Evolutionary conservation across 2,888 invertebrate species (phyloP), one percentile per base, ranked within the genome.

Genomic region (Reticulitermes lucifugus): DNA sequence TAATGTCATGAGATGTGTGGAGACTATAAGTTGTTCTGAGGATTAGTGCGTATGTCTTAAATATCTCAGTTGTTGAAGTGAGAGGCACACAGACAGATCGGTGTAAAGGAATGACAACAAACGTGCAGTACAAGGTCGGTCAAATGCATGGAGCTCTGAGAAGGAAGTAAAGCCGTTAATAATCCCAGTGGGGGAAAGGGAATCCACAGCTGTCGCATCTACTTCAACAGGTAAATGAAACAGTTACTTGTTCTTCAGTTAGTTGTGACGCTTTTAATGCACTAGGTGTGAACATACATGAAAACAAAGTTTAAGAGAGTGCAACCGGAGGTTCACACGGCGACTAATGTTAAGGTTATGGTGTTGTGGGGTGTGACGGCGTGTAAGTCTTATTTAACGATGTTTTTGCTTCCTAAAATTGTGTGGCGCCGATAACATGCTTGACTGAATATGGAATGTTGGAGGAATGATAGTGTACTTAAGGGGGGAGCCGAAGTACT

Each of bases 91-190:
- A 41, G 12, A 6, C 2, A 29, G 71, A 71, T 71, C 35, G 9
- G 35, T 71, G 25, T 29, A 25, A 71, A 71, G 71, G 71, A 25
- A 71, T 71, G 71, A 71, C 35, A 25, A 71, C 21, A 29, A 25
- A 71, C 29, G 35, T 14, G 29, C 35, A 41, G 73, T 73, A 73
- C 73, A 73, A 73, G 73, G 73, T 73, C 73, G 73, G 73, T 73
- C 73, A 73, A 73, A 73, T 73, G 41, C 73, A 41, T 41, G 73
- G 41, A 7, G 12, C 18, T 21, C 41, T 73, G 73, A 73, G 73
- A 29, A 73, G 41, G 73, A 73, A 73, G 41, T 73, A 73, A n/a
- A 35, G 73, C 22, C 9, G 41, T 41, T 2, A 21, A 35, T 73
- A n/a, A 73, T 73, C 73, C 7, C 10, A 73, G 18, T 35, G 35